Conservation (phyloP, 2,113 vertebrate species). For the Brevimyrus niger region DNA sequence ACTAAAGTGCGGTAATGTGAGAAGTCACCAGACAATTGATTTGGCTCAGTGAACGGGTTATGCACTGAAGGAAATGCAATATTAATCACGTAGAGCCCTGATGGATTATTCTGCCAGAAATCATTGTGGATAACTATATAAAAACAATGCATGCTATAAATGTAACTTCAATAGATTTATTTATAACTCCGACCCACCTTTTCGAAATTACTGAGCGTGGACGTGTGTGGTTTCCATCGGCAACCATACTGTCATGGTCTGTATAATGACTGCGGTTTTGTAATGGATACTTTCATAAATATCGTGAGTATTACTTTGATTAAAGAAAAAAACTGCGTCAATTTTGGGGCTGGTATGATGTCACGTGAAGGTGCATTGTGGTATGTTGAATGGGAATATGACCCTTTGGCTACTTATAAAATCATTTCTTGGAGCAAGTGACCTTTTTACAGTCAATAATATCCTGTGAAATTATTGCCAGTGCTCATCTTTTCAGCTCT, state of each 20-base stretch:
- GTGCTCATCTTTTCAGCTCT: not conserved
- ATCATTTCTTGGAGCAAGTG: not conserved
- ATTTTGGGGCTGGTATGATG: not conserved
- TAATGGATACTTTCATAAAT: not conserved
- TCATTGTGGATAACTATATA: slow-evolving; percentile 1
- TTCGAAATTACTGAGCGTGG: not conserved
- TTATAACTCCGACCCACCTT: not conserved
- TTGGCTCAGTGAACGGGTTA: not conserved
- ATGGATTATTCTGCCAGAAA: not conserved
- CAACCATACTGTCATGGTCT: not conserved
- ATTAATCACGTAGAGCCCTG: slow-evolving; percentile 4
- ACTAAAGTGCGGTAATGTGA: not conserved
- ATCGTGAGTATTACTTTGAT: not conserved
- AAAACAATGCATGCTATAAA: slow-evolving; percentile 1
- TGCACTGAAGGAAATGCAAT: not conserved
- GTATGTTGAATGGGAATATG: not conserved
- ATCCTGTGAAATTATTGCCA: not conserved
- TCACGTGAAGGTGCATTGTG: not conserved
- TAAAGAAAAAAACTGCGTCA: not conserved
- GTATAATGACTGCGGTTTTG: not conserved
- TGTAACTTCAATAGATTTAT: slow-evolving; percentile 2
- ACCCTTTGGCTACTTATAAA: not conserved
- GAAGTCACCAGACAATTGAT: not conserved
- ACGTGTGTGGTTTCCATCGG: not conserved
- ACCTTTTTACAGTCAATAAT: not conserved